These are phyloP conservation scores for Temnothorax ravouxi DNA, from an alignment of 2,888 invertebrate species.

Conservation along the genomic window DNA sequence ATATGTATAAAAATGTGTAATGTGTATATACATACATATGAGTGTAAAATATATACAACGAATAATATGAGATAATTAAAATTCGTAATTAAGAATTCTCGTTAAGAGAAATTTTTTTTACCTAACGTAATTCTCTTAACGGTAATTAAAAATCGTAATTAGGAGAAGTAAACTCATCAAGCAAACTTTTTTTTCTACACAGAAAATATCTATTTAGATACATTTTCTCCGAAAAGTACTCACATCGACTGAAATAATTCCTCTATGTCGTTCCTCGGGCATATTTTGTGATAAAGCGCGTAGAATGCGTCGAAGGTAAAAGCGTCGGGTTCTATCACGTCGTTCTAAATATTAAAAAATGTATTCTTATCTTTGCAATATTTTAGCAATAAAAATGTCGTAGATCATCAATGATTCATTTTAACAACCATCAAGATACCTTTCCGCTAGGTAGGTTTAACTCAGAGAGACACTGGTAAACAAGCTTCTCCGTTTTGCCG, in stretches of 20 bases:
- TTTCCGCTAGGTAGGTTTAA: constrained; percentile 97
- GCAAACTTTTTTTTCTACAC: background rate
- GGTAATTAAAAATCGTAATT: constrained; percentile 10
- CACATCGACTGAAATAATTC: constrained; percentile 98
- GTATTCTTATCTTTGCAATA: background rate
- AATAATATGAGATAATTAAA: constrained; percentile 5
- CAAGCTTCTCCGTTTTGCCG: constrained; percentile 99
- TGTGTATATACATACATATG: background rate
- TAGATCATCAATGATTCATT: background rate
- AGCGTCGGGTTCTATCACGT: constrained; percentile 96
- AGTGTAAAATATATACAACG: too few relatives aligned
- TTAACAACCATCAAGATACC: constrained; percentile 81
- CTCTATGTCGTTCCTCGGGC: constrained; percentile 99
- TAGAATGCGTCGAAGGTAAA: constrained; percentile 99
- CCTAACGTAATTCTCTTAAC: too few relatives aligned
- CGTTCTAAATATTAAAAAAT: constrained; percentile 88
- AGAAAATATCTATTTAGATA: background rate
- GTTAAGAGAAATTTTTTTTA: too few relatives aligned
- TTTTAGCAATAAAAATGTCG: background rate
- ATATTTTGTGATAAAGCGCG: constrained; percentile 99
- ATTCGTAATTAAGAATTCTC: background rate
- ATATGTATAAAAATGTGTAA: background rate
- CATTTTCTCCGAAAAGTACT: constrained; percentile 86
- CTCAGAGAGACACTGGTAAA: constrained; percentile 98
- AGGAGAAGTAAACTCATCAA: background rate